Percentiles rank a stretch among this genome's conserved stretches.
Evolutionary conservation across 1,140 invertebrate species (phyloP).

Genomic region (Bombyx mandarina): DNA sequence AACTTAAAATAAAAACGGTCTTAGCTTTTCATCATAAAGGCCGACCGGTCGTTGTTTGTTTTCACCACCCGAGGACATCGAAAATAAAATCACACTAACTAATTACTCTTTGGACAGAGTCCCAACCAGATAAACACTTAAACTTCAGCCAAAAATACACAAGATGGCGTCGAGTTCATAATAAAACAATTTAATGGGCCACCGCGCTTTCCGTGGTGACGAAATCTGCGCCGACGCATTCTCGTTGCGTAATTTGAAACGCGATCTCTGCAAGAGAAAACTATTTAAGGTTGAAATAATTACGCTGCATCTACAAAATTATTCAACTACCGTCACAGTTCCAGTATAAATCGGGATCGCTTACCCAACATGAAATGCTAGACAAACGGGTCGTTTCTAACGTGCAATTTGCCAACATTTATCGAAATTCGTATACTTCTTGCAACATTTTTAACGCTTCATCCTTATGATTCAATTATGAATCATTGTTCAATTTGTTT

Average conservation of each 20-base stretch:
- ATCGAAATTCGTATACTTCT: too few species aligned
- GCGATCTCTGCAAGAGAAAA: conserved; percentile 56
- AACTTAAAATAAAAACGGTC: too few species aligned
- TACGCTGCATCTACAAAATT: conserved; percentile 20
- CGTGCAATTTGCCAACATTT: too few species aligned
- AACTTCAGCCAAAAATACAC: conserved; percentile 68
- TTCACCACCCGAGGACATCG: conserved; percentile 20
- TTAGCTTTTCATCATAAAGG: too few species aligned
- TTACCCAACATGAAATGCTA: too few species aligned
- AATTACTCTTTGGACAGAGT: conserved; percentile 66
- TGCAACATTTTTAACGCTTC: too few species aligned
- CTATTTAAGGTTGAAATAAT: conserved; percentile 48
- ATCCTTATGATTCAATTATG: too few species aligned
- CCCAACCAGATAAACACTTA: conserved; percentile 68
- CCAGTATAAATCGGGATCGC: too few species aligned
- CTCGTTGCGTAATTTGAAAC: conserved; percentile 54
- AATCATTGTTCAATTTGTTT: too few species aligned
- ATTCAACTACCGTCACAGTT: too few species aligned
- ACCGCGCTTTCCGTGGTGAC: conserved; percentile 69
- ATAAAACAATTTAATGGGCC: conserved; percentile 72
- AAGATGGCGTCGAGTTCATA: conserved; percentile 68
- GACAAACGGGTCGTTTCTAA: too few species aligned
- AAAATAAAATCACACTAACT: conserved; percentile 58
- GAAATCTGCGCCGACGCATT: conserved; percentile 62
- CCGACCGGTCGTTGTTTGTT: too few species aligned